Base-by-base conservation (phyloP, 2,888 invertebrate genomes). In the Aleiodes leptofemur region DNA sequence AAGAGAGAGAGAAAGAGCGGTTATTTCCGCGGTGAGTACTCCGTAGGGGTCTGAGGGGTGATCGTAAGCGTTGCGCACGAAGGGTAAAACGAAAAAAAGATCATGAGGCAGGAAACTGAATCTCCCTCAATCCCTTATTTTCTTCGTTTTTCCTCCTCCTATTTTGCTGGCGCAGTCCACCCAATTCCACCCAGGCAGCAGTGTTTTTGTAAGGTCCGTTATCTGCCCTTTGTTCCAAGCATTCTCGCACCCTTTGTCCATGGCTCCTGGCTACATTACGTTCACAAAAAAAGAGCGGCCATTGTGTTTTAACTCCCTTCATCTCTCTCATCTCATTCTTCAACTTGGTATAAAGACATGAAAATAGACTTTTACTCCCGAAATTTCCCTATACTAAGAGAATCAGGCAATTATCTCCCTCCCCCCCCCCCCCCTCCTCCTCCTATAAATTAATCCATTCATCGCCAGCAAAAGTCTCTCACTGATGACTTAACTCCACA, bases 201-300 rank as follows among this genome's bases (percentile, higher is more conserved):
- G 76, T 86, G 85, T 88, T 88, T 88, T 86, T 85, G 83, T 82
- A 83, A 81, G 81, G 82, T 81, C 84, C 83, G 86, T 86, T 88
- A 87, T 87, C 87, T 85, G 76, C 78, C 80, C 85, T 86, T 88
- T 88, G 87, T 88, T 86, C 86, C 83, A 83, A 76, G 74, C 82
- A 79, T 79, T 82, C 82, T 81, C 82, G 83, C 84, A 81, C 83
- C 83, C 85, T 85, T 86, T 85, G 85, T 85, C 83, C 83, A 77
- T 64, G 70, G 74, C 77, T 78, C 69, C 69, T 69, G 66, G 71
- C 55, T 76, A 69, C 76, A 72, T 66, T 73, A 72, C 56, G 50
- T 78, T 31, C 29, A 51, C 48, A 14, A 34, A 16, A 16, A 23
- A 23, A 53, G 48, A 23, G 50, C 9, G 16, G 23, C 66, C 31